Conservation (phyloP, 2,888 invertebrate species). For the Plutella xylostella region DNA sequence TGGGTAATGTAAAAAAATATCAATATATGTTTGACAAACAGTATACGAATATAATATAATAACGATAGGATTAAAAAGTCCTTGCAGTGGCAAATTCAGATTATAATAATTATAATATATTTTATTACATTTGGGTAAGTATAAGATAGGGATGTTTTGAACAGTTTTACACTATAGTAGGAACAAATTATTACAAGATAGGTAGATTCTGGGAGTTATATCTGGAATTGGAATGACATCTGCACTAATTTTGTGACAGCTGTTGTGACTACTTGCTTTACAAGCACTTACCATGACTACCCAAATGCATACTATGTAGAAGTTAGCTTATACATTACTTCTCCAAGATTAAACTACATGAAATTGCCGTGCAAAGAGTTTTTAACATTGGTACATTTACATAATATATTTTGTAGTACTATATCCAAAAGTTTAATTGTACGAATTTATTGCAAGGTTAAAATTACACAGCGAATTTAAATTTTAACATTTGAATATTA, state of each 20-base stretch:
- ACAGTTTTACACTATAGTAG: too few relatives aligned
- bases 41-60: conserved; percentile 44
- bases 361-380: conserved; percentile 9
- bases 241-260: conserved; percentile 18
- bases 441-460: conserved; percentile 51
- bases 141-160: too few relatives aligned
- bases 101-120: too few relatives aligned
- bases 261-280: conserved; percentile 13
- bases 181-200: too few relatives aligned
- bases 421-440: conserved; percentile 43
- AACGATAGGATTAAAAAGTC: conserved; percentile 35
- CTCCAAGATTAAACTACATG: not conserved
- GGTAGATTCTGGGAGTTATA: too few relatives aligned
- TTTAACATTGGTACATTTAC: conserved; percentile 22
- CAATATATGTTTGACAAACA: conserved; percentile 55
- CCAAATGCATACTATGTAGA: too few relatives aligned
- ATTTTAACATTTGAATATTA: conserved; percentile 6
- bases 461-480: conserved; percentile 4
- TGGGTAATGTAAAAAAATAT: conserved; percentile 47
- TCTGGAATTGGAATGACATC: too few relatives aligned
- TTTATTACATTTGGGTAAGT: too few relatives aligned
- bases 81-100: conserved; percentile 38
- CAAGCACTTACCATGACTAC: too few relatives aligned
- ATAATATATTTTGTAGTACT: too few relatives aligned
- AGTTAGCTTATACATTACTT: too few relatives aligned